phyloP scores from a whole-genome alignment of 2,888 invertebrate genomes.

The Dicyrtomina minuta region DNA sequence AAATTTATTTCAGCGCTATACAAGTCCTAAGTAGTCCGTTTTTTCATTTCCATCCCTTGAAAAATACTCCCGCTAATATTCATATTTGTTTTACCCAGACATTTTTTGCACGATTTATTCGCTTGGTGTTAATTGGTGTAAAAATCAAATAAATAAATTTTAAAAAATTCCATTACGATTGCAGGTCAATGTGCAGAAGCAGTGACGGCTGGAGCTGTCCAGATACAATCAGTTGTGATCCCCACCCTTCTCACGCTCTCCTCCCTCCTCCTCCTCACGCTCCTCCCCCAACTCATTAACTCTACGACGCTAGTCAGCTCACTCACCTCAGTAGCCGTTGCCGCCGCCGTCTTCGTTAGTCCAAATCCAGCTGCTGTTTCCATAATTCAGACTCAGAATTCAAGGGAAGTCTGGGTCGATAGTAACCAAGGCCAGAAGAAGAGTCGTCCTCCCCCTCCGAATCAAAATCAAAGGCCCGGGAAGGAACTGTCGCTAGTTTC shows the following conservation, averaged over 20 bases:
- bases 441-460: no score
- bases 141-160: neutral
- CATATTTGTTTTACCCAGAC: no score
- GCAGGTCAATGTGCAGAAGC: conserved; percentile 26
- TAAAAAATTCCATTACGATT: neutral
- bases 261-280: conserved; percentile 5
- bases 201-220: conserved; percentile 4
- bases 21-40: neutral
- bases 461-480: no score
- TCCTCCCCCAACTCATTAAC: neutral
- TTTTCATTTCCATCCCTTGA: neutral
- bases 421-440: no score
- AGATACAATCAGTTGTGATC: conserved; percentile 13
- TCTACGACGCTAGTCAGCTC: neutral
- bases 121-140: no score
- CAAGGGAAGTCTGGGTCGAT: no score
- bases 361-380: no score
- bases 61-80: neutral
- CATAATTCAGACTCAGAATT: no score
- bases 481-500: no score
- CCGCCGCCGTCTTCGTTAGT: no score
- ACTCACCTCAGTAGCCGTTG: neutral
- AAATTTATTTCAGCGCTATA: conserved; percentile 45
- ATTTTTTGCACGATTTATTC: no score
- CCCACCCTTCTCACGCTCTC: neutral